These are phyloP conservation scores for Xestia c-nigrum DNA, from an alignment of 2,888 invertebrate species.

Conservation along the genomic window DNA sequence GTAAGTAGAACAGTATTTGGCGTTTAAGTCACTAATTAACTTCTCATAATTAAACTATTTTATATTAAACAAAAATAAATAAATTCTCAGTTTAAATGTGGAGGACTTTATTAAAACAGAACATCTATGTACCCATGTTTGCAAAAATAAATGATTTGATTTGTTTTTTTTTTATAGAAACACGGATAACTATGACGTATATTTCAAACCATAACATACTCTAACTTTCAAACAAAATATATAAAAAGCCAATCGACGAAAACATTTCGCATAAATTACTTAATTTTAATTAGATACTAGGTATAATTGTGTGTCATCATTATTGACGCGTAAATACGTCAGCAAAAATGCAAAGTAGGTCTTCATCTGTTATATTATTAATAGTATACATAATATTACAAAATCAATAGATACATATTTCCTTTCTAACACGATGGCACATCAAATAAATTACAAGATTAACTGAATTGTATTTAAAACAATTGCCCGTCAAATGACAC, in stretches of 20 bases:
- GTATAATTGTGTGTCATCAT: not conserved
- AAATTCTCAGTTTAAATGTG: not conserved
- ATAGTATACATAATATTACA: not conserved
- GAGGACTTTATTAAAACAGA: no score
- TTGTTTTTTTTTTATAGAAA: no score
- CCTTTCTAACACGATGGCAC: slow-evolving; percentile 21
- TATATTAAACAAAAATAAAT: slow-evolving; percentile 17
- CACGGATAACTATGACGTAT: not conserved
- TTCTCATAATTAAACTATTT: not conserved
- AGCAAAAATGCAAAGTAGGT: slow-evolving; percentile 7
- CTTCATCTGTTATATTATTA: not conserved
- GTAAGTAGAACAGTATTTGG: not conserved
- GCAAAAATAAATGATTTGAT: no score
- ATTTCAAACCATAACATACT: slow-evolving; percentile 8
- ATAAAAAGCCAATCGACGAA: slow-evolving; percentile 2
- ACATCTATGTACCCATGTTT: no score
- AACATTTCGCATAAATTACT: slow-evolving; percentile 15
- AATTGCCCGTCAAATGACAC: not conserved
- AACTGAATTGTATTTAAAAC: not conserved
- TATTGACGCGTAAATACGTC: not conserved
- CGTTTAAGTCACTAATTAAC: not conserved
- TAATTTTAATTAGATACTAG: not conserved
- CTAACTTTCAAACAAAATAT: not conserved
- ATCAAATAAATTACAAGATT: slow-evolving; percentile 14
- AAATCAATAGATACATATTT: not conserved